A percentile compares a stretch with the other conserved stretches of the same genome.
These are phyloP conservation scores for Suncus etruscus DNA, from an alignment of 2,113 vertebrate species.

Conservation along the genomic window DNA sequence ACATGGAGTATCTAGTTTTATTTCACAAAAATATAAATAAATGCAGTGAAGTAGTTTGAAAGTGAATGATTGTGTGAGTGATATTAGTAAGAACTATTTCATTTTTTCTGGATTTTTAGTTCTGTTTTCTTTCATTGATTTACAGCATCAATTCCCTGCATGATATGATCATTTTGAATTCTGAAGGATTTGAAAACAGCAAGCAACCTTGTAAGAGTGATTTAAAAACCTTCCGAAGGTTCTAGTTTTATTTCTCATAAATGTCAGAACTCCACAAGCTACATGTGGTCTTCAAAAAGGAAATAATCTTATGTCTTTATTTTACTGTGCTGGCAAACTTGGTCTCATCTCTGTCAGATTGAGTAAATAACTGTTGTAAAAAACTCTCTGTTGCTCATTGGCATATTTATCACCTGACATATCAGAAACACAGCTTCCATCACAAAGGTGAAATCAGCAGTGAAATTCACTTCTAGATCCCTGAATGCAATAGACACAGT, in stretches of 20 bases:
- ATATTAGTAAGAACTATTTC: slow-evolving; percentile 37
- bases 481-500: not conserved
- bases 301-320: slow-evolving; percentile 63
- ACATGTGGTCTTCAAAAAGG: slow-evolving; percentile 54
- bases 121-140: slow-evolving; percentile 70
- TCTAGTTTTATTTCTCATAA: slow-evolving; percentile 73
- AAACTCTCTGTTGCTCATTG: slow-evolving; percentile 29
- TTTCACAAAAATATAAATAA: slow-evolving; percentile 20
- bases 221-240: slow-evolving; percentile 72
- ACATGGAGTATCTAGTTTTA: slow-evolving; percentile 3
- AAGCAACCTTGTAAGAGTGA: slow-evolving; percentile 73
- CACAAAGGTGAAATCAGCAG: slow-evolving; percentile 31
- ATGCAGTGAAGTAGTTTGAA: slow-evolving; percentile 17
- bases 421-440: not conserved
- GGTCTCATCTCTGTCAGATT: slow-evolving; percentile 63
- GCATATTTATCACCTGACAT: slow-evolving; percentile 45
- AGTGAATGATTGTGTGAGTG: not conserved
- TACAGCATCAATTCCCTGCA: slow-evolving; percentile 62
- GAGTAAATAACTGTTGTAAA: slow-evolving; percentile 40
- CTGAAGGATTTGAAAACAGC: slow-evolving; percentile 71
- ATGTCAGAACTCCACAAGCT: slow-evolving; percentile 71
- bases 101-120: slow-evolving; percentile 38
- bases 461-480: not conserved
- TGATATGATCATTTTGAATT: slow-evolving; percentile 74
- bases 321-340: slow-evolving; percentile 58